phyloP scores from a whole-genome alignment of 1,140 invertebrate genomes.

The Drosophila dunni region DNA sequence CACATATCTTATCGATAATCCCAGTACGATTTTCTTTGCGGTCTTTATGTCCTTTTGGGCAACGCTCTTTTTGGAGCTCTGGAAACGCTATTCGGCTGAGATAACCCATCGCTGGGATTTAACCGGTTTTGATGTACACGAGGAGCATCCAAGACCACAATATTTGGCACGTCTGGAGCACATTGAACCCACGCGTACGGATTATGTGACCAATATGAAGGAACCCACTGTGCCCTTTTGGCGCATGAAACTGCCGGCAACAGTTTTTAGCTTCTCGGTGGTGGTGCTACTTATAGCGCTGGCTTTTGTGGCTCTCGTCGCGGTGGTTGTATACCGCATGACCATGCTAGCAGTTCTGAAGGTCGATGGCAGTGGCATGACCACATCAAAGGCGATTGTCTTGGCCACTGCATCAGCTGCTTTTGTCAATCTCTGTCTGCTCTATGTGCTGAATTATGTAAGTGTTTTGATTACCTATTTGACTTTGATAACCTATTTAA shows the following conservation, averaged over 20 bases:
- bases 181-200: constrained; percentile 87
- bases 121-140: constrained; percentile 93
- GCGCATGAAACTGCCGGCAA: constrained; percentile 93
- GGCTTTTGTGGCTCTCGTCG: constrained; percentile 94
- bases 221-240: constrained; percentile 95
- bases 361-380: constrained; percentile 87
- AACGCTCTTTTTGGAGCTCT: constrained; percentile 95
- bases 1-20: constrained; percentile 98
- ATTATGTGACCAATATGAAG: constrained; percentile 89
- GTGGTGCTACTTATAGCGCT: constrained; percentile 91
- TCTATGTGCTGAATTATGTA: constrained; percentile 94
- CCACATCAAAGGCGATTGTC: constrained; percentile 90
- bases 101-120: constrained; percentile 97
- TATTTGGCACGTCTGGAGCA: constrained; percentile 91
- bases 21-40: constrained; percentile 96
- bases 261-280: constrained; percentile 93
- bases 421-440: constrained; percentile 93
- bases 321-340: constrained; percentile 96
- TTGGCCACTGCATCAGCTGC: constrained; percentile 94
- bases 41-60: constrained; percentile 99
- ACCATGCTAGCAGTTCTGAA: constrained; percentile 91
- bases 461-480: constrained; percentile 68
- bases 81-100: constrained; percentile 96
- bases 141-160: constrained; percentile 94
- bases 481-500: not conserved